Percentiles rank a stretch among this genome's conserved stretches.
Evolutionary conservation across 2,113 vertebrate species (phyloP).

Genomic region (Crocuta crocuta): DNA sequence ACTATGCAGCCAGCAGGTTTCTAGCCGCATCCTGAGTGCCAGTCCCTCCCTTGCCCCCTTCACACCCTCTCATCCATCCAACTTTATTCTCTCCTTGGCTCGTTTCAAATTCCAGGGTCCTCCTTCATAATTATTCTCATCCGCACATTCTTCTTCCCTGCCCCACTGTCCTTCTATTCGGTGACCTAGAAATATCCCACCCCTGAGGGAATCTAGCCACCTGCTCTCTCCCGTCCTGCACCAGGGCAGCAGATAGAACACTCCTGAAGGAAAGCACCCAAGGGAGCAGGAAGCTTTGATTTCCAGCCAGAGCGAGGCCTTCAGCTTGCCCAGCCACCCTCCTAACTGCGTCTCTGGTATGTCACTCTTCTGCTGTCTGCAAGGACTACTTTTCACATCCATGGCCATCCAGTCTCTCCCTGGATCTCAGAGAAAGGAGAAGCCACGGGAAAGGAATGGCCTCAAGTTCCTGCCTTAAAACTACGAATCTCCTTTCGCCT

Average conservation of each 20-base stretch:
- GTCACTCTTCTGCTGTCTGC: accelerated
- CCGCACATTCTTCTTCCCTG: neutral
- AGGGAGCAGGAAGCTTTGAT: neutral
- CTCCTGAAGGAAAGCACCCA: neutral
- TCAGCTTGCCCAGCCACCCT: neutral
- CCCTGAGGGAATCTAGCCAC: neutral
- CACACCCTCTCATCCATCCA: neutral
- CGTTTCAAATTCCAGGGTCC: neutral
- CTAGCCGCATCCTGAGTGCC: neutral
- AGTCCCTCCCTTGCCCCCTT: neutral
- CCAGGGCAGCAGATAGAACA: neutral
- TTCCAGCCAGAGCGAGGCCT: neutral
- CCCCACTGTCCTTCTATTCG: neutral
- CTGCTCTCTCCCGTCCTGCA: neutral
- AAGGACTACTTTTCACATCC: neutral
- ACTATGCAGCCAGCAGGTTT: neutral
- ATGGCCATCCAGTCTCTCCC: neutral
- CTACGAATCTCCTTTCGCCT: neutral
- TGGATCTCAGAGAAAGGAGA: neutral
- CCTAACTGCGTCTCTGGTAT: neutral
- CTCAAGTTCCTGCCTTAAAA: neutral
- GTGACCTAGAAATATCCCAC: neutral
- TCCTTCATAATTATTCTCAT: neutral
- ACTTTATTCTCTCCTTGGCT: neutral
- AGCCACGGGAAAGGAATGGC: neutral